Conservation (phyloP, 2,888 invertebrate genomes). For the Antheraea assamensis region DNA sequence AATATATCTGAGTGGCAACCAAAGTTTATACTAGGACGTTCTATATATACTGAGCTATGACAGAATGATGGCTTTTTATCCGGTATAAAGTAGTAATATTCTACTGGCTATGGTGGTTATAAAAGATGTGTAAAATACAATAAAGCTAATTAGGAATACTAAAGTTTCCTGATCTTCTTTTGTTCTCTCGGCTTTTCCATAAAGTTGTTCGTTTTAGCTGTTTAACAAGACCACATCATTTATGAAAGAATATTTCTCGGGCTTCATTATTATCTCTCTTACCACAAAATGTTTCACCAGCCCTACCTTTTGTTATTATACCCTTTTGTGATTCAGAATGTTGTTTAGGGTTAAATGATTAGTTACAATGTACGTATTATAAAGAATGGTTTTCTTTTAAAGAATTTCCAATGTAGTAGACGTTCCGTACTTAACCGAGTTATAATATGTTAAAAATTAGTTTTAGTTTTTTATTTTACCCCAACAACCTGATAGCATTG, state of each 20-base stretch:
- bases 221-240: slow-evolving; percentile 11
- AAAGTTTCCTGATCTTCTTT: slow-evolving; percentile 28
- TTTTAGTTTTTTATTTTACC: no score
- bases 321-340: slow-evolving; percentile 4
- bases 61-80: no score
- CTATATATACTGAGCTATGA: no score
- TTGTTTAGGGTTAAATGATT: not conserved
- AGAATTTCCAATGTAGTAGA: not conserved
- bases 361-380: not conserved
- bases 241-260: not conserved
- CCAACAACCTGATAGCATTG: no score
- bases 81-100: no score
- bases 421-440: not conserved
- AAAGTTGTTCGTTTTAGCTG: slow-evolving; percentile 9
- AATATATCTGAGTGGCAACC: no score
- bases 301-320: not conserved
- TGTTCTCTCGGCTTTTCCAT: not conserved
- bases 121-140: not conserved
- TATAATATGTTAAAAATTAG: no score
- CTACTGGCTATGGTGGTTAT: not conserved
- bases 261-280: slow-evolving; percentile 10
- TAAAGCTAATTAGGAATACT: not conserved
- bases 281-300: not conserved
- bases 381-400: not conserved
- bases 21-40: no score